Conservation (phyloP, 92 coral and sea anemone species). For the Actinostola sp. region DNA sequence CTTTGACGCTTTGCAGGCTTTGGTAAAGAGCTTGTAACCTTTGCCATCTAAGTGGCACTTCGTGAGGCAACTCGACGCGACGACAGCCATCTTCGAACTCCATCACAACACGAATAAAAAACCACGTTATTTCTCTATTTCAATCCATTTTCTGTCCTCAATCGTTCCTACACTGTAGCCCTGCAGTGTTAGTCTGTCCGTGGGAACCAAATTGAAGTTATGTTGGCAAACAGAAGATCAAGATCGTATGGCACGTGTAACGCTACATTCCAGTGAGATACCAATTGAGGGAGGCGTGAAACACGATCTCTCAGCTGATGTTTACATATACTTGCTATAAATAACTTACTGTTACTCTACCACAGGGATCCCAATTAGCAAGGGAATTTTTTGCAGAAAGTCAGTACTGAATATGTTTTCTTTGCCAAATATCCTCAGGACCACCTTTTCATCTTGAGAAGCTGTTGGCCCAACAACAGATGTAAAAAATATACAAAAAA, state of each 20-base stretch:
- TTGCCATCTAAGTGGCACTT: conserved; percentile 54
- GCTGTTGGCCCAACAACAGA: no score
- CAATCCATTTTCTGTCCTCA: background rate
- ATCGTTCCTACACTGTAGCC: background rate
- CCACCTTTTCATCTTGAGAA: no score
- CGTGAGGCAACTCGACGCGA: conserved; percentile 49
- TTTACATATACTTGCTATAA: conserved; percentile 11
- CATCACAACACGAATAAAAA: no score
- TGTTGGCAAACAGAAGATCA: background rate
- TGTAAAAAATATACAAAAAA: background rate
- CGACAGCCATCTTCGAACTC: background rate
- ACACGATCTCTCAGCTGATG: background rate
- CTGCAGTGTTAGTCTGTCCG: background rate
- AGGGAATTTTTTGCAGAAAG: background rate
- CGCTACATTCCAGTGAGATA: background rate
- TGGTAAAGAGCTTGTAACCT: conserved; percentile 61
- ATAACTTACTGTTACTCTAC: background rate
- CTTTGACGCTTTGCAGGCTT: conserved; percentile 34
- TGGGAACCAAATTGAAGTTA: background rate
- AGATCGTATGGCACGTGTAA: background rate
- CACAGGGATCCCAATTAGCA: conserved; percentile 18
- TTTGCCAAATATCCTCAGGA: no score
- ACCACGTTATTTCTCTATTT: no score
- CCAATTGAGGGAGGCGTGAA: conserved; percentile 1
- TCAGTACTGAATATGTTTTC: no score